phyloP scores from a whole-genome alignment of 2,797 vertebrate genomes.

The Typhlichthys eigenmanni region DNA sequence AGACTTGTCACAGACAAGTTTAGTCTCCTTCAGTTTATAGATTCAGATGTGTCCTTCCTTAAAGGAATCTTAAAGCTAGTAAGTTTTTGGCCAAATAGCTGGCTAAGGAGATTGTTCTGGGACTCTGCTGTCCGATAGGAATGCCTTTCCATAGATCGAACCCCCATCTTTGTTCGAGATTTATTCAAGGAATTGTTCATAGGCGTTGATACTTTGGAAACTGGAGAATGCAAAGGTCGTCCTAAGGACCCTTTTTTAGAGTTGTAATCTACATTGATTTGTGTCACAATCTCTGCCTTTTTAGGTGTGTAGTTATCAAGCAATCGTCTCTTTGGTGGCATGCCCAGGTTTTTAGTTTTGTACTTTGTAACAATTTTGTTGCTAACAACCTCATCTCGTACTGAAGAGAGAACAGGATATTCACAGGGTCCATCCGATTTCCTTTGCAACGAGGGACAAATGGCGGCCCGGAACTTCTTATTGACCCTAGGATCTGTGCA shows the following conservation, averaged over 20 bases:
- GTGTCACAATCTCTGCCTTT: slow-evolving; percentile 75
- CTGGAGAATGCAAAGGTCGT: slow-evolving; percentile 77
- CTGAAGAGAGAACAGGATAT: slow-evolving; percentile 76
- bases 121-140: slow-evolving; percentile 92
- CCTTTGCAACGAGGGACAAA: slow-evolving; percentile 66
- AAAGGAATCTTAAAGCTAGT: slow-evolving; percentile 99
- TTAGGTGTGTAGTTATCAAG: slow-evolving; percentile 80
- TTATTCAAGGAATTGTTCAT: slow-evolving; percentile 81
- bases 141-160: slow-evolving; percentile 77
- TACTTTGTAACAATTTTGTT: slow-evolving; percentile 81
- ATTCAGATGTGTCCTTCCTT: slow-evolving; percentile 91
- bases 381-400: slow-evolving; percentile 82
- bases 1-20: slow-evolving; percentile 72
- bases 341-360: slow-evolving; percentile 65
- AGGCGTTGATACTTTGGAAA: slow-evolving; percentile 81
- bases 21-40: slow-evolving; percentile 79
- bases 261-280: slow-evolving; percentile 80
- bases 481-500: slow-evolving; percentile 78
- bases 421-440: slow-evolving; percentile 75
- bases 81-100: slow-evolving; percentile 97
- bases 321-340: slow-evolving; percentile 77
- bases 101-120: slow-evolving; percentile 95
- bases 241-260: slow-evolving; percentile 81
- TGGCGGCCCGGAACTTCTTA: slow-evolving; percentile 80
- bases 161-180: slow-evolving; percentile 74